These are phyloP conservation scores for Neotoma lepida DNA, from an alignment of 2,113 vertebrate species.

Conservation along the genomic window DNA sequence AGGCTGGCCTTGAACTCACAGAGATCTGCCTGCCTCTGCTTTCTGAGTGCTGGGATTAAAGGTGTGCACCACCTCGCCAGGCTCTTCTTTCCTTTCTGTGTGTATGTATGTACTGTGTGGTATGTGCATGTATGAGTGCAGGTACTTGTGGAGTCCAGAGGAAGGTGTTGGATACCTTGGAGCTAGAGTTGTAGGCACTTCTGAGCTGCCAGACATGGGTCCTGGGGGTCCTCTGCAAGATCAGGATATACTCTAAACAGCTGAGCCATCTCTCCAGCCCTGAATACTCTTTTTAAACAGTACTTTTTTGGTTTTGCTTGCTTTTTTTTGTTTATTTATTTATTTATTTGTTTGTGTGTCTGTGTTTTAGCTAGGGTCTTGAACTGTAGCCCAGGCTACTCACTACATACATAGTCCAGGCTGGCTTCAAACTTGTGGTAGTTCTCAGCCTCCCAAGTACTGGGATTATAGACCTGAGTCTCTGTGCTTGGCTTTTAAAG, in stretches of 20 bases:
- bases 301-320: background rate
- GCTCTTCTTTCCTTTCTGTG: background rate
- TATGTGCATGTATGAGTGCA: background rate
- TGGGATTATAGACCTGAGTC: background rate
- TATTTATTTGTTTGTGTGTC: background rate
- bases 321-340: background rate
- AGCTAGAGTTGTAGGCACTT: background rate
- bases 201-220: background rate
- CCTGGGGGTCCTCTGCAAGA: background rate
- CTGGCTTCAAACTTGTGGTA: background rate
- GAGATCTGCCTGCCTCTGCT: background rate
- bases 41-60: background rate
- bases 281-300: background rate
- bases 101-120: background rate
- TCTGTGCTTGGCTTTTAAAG: background rate
- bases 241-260: background rate
- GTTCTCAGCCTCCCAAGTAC: background rate
- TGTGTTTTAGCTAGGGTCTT: background rate
- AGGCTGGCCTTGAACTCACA: background rate
- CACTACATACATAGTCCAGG: background rate
- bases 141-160: background rate
- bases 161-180: background rate
- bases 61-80: background rate
- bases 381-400: background rate
- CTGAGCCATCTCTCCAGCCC: background rate